These are phyloP conservation scores for Scalopus aquaticus DNA, from an alignment of 2,113 vertebrate species.

Conservation along the genomic window DNA sequence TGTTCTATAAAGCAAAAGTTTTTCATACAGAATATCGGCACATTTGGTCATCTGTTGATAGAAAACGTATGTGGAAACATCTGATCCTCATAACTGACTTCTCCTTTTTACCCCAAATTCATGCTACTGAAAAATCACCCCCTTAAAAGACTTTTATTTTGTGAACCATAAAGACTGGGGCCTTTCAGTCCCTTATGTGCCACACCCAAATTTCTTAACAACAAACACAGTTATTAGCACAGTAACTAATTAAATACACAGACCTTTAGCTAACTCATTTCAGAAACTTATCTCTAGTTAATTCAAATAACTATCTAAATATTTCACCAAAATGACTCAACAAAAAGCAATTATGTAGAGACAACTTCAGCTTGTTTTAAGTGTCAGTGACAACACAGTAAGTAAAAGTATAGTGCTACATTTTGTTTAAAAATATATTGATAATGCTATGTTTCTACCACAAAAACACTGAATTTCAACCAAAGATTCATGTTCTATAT, in stretches of 20 bases:
- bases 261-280: background rate
- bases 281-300: background rate
- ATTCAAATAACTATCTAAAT: background rate
- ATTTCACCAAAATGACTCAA: background rate
- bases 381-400: background rate
- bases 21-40: background rate
- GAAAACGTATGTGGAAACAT: background rate
- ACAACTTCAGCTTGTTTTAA: background rate
- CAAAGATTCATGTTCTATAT: background rate
- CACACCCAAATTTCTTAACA: background rate
- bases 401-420: background rate
- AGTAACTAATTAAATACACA: background rate
- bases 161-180: background rate
- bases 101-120: background rate
- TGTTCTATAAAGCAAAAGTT: background rate
- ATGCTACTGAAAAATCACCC: background rate
- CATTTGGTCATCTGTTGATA: background rate
- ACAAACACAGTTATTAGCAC: conserved; percentile 22
- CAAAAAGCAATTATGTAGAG: background rate
- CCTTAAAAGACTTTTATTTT: background rate
- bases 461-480: background rate
- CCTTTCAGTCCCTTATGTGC: background rate
- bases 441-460: background rate
- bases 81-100: background rate
- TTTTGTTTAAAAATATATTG: background rate